These are phyloP conservation scores for Myxocyprinus asiaticus DNA, from an alignment of 2,113 vertebrate genomes.

Conservation along the genomic window DNA sequence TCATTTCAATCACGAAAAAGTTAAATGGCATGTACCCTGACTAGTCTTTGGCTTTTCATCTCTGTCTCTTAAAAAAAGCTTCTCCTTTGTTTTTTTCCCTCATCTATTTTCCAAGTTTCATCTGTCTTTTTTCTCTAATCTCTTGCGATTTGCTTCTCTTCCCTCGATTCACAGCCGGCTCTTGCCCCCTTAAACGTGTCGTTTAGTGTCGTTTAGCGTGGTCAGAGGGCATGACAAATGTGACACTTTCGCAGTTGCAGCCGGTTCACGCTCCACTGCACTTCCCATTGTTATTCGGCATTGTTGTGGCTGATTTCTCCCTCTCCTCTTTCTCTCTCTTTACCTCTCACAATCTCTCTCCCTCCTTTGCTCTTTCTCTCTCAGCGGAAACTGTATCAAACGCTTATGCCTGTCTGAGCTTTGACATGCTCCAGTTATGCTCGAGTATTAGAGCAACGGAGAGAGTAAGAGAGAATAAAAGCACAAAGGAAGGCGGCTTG, in stretches of 20 bases:
- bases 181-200: constrained; percentile 71
- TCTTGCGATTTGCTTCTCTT: constrained; percentile 16
- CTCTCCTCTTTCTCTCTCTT: neutral
- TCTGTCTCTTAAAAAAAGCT: constrained; percentile 34
- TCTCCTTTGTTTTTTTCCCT: constrained; percentile 13
- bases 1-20: too few species aligned
- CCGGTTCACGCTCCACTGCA: constrained; percentile 70
- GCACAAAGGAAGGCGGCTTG: neutral
- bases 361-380: constrained; percentile 32
- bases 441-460: constrained; percentile 69
- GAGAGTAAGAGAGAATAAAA: constrained; percentile 21
- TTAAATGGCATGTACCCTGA: too few species aligned
- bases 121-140: constrained; percentile 19
- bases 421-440: constrained; percentile 82
- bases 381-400: constrained; percentile 74
- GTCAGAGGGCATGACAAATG: constrained; percentile 79
- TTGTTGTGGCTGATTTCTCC: constrained; percentile 76
- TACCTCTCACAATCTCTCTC: too few species aligned
- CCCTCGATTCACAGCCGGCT: constrained; percentile 56
- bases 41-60: neutral
- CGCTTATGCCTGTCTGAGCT: constrained; percentile 80
- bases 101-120: constrained; percentile 13
- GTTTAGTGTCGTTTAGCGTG: constrained; percentile 79
- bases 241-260: constrained; percentile 75
- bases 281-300: constrained; percentile 75